Evolutionary conservation across 1,140 invertebrate genomes (phyloP).

Genomic region (Pantala flavescens): DNA sequence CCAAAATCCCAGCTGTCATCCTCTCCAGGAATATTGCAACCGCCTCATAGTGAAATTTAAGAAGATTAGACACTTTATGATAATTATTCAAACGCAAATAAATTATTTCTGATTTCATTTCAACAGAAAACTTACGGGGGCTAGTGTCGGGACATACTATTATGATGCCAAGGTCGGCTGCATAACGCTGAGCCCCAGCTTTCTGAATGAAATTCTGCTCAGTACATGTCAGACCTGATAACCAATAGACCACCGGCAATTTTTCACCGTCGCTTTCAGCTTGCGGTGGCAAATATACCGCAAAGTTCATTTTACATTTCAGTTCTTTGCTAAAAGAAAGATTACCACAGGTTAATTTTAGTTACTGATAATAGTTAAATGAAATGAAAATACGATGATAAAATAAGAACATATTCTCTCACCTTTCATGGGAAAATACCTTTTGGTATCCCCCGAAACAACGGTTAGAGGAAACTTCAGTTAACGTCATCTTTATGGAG

Average conservation of each 20-base stretch:
- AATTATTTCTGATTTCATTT: neutral
- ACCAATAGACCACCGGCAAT: slow-evolving; percentile 81
- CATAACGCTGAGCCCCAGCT: slow-evolving; percentile 81
- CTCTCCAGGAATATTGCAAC: slow-evolving; percentile 78
- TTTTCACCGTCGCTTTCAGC: slow-evolving; percentile 50
- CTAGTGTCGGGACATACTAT: slow-evolving; percentile 93
- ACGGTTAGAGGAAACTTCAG: slow-evolving; percentile 56
- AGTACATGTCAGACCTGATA: slow-evolving; percentile 90
- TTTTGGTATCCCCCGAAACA: slow-evolving; percentile 75
- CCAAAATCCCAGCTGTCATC: slow-evolving; percentile 90
- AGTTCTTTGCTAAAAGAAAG: slow-evolving; percentile 48
- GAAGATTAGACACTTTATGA: neutral
- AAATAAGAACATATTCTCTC: slow-evolving; percentile 19
- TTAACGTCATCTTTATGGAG: slow-evolving; percentile 30
- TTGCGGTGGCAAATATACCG: slow-evolving; percentile 74
- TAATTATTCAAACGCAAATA: neutral
- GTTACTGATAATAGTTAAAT: slow-evolving; percentile 9
- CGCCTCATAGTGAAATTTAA: slow-evolving; percentile 41
- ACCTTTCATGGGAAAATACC: slow-evolving; percentile 74
- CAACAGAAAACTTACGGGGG: slow-evolving; percentile 47
- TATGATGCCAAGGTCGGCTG: slow-evolving; percentile 68
- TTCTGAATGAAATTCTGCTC: slow-evolving; percentile 97
- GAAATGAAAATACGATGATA: slow-evolving; percentile 14
- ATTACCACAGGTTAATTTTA: neutral
- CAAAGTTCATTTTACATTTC: slow-evolving; percentile 88